phyloP scores from a whole-genome alignment of 2,113 vertebrate genomes.

The Orcinus orca region DNA sequence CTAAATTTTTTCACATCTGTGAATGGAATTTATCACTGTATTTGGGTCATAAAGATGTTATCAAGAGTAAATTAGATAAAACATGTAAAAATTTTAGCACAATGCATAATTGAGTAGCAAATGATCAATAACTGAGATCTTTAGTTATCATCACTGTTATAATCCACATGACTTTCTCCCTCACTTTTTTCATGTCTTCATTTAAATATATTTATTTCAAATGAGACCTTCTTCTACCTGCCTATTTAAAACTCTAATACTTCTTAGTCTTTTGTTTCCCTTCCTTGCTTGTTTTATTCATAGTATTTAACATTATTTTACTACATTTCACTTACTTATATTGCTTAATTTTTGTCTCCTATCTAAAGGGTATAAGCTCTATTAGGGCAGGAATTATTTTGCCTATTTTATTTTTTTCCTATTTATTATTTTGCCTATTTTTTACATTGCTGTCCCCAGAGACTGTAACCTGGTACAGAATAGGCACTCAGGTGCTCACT shows the following conservation, averaged over 20 bases:
- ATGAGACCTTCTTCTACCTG: neutral
- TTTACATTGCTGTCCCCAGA: neutral
- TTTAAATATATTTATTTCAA: constrained; percentile 11
- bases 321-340: neutral
- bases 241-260: neutral
- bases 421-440: neutral
- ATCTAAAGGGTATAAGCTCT: neutral
- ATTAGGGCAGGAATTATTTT: neutral
- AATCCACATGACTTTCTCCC: neutral
- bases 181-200: neutral
- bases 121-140: neutral
- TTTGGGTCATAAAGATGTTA: neutral
- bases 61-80: neutral
- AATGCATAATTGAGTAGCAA: neutral
- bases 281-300: neutral
- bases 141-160: neutral
- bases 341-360: neutral
- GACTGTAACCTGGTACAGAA: neutral
- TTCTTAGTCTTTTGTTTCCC: neutral
- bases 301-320: neutral
- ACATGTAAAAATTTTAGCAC: neutral
- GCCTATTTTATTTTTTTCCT: neutral
- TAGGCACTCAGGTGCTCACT: neutral
- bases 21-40: neutral
- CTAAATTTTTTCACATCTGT: neutral